Base-by-base conservation (phyloP, 2,797 vertebrate species). In the Diglossa cyanea region DNA sequence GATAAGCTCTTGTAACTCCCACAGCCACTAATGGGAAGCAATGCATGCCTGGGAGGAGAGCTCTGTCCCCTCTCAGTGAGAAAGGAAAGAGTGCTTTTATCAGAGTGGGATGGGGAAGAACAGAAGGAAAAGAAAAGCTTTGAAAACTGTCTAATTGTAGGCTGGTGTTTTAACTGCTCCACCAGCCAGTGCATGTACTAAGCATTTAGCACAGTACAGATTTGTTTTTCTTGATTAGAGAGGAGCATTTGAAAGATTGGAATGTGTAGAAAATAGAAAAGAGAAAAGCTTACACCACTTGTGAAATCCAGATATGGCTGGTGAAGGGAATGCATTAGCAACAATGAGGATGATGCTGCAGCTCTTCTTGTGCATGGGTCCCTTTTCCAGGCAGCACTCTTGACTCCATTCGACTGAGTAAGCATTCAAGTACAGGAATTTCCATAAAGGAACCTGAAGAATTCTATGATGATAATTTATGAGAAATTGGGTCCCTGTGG, bases 71-170 rank as follows among this genome's bases (percentile, higher is more conserved):
- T 13, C 47, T 60, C 78, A 44, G 51, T 47, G 73, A 88, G 76
- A 74, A 86, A 90, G 33, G 40, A 79, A 42, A 70, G 57, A 85
- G n/a, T 44, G 18, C 31, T 48, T 83, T 79, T 95, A 84, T 76
- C 4, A 2, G 55, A 60, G 53, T 76, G 42, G 28, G n/a, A 40
- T 65, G n/a, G 37, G 37, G 78, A 91, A 65, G 65, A 94, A 51
- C 31, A 90, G 89, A 94, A 92, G 63, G 73, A 88, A 88, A 73
- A 84, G 10, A 20, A 82, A 78, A 40, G 42, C 62, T 93, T 90
- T 91, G 89, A 83, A 93, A 70, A 58, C 51, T 74, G 42, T 47
- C 45, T 95, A 91, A 93, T 95, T 96, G 66, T 28, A 70, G 53
- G 17, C 25, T 81, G 51, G 54, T 47, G 57, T 45, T 71, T 86